phyloP scores from a whole-genome alignment of 2,888 invertebrate genomes.

The Hirtodrosophila alboralis region DNA sequence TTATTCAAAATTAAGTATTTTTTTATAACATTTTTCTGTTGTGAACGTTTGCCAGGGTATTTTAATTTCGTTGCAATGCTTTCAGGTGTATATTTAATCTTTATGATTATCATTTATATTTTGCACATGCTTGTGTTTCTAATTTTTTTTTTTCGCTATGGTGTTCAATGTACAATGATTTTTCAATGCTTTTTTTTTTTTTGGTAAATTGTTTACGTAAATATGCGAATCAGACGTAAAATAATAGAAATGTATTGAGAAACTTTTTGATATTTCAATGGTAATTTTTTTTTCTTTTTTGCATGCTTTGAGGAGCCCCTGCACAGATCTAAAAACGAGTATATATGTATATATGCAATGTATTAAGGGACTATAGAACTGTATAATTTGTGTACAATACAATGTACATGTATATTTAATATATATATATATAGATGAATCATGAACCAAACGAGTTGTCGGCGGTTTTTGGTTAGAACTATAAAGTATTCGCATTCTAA shows the following conservation, averaged over 20 bases:
- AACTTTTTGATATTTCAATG: conserved; percentile 34
- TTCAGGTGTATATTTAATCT: conserved; percentile 34
- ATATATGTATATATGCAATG: neutral
- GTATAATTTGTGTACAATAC: neutral
- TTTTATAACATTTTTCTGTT: too few relatives aligned
- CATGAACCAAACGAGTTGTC: conserved; percentile 29
- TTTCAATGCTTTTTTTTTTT: conserved; percentile 54
- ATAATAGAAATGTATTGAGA: conserved; percentile 34
- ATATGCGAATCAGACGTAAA: conserved; percentile 49
- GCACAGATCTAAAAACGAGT: conserved; percentile 4
- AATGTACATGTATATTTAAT: too few relatives aligned
- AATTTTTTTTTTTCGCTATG: conserved; percentile 7
- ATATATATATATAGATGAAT: conserved; percentile 23
- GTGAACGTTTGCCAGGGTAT: conserved; percentile 16
- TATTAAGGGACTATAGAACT: conserved; percentile 1
- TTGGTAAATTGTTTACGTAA: conserved; percentile 72
- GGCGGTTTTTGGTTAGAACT: conserved; percentile 10
- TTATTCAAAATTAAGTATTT: too few relatives aligned
- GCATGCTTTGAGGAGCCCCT: conserved; percentile 8
- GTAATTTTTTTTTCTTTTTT: too few relatives aligned
- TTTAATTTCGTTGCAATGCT: conserved; percentile 13
- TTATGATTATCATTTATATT: conserved; percentile 35
- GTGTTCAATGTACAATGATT: conserved; percentile 35
- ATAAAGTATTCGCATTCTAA: conserved; percentile 37
- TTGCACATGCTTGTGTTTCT: conserved; percentile 35